Conservation (phyloP, 2,797 vertebrate genomes). For the Luscinia megarhynchos region DNA sequence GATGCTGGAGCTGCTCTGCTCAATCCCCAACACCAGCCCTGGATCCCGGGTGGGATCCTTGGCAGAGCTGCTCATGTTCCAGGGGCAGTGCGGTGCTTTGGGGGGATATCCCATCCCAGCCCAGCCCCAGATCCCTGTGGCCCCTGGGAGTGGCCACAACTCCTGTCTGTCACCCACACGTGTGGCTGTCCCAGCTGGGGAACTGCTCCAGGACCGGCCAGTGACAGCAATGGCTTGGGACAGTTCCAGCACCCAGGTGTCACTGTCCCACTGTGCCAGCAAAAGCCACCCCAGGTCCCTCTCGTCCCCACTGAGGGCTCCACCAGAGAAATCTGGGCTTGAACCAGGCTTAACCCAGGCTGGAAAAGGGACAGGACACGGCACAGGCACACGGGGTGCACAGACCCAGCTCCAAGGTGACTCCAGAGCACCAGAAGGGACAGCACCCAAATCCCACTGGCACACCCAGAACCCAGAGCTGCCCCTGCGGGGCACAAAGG, state of each 20-base stretch:
- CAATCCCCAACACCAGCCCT: neutral
- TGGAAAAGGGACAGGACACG: rapidly evolving
- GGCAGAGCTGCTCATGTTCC: rapidly evolving
- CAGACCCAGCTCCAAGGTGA: rapidly evolving
- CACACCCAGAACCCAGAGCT: too few relatives aligned
- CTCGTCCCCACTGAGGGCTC: neutral
- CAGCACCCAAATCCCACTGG: rapidly evolving
- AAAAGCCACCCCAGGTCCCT: neutral
- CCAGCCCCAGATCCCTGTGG: rapidly evolving
- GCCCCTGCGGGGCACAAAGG: rapidly evolving
- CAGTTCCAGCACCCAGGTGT: neutral
- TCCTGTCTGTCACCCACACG: rapidly evolving
- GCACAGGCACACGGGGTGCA: rapidly evolving
- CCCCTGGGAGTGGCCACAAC: rapidly evolving
- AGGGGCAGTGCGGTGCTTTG: rapidly evolving
- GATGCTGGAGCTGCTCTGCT: neutral
- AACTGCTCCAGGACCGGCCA: rapidly evolving
- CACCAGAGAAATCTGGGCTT: rapidly evolving
- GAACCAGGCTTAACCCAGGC: neutral
- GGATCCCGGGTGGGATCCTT: neutral
- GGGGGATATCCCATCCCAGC: rapidly evolving
- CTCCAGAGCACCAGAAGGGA: rapidly evolving
- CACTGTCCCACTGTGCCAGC: neutral
- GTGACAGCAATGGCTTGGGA: rapidly evolving
- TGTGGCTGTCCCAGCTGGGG: neutral